These are phyloP conservation scores for Peribatodes rhomboidaria DNA, from an alignment of 2,888 invertebrate species.

Conservation along the genomic window DNA sequence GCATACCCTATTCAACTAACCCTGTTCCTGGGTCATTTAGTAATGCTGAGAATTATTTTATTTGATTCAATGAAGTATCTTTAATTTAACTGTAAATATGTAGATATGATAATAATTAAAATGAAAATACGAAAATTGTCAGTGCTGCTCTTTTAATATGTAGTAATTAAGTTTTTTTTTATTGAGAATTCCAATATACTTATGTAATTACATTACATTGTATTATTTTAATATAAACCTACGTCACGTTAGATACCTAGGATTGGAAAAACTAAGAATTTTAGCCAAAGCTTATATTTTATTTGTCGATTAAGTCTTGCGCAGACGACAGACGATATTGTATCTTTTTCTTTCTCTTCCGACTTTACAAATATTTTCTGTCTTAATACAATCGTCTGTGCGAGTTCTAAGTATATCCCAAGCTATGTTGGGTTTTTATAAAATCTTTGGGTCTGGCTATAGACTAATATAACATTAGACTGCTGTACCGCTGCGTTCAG, in stretches of 20 bases:
- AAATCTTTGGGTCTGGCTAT: too few species aligned
- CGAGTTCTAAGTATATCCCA: too few species aligned
- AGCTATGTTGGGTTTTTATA: too few species aligned
- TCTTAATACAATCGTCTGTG: too few species aligned
- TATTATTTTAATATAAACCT: constrained; percentile 31
- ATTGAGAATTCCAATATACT: constrained; percentile 43
- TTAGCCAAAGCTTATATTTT: background rate
- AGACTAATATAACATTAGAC: too few species aligned
- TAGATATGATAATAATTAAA: background rate
- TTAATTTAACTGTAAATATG: constrained; percentile 7
- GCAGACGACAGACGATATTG: too few species aligned
- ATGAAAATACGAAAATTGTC: constrained; percentile 4
- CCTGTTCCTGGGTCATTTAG: background rate
- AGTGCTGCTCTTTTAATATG: constrained; percentile 37
- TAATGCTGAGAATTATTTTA: background rate
- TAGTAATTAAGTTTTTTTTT: too few species aligned
- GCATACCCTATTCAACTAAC: background rate
- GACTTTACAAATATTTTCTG: too few species aligned
- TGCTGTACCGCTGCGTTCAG: too few species aligned
- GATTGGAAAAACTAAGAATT: background rate
- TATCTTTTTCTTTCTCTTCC: too few species aligned
- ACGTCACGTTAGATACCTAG: too few species aligned
- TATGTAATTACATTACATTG: constrained; percentile 29
- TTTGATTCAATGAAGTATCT: background rate
- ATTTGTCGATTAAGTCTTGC: background rate